A percentile compares a stretch with the other conserved stretches of the same genome.
Conservation (phyloP, 1,140 invertebrate species). For the Wasmannia auropunctata region DNA sequence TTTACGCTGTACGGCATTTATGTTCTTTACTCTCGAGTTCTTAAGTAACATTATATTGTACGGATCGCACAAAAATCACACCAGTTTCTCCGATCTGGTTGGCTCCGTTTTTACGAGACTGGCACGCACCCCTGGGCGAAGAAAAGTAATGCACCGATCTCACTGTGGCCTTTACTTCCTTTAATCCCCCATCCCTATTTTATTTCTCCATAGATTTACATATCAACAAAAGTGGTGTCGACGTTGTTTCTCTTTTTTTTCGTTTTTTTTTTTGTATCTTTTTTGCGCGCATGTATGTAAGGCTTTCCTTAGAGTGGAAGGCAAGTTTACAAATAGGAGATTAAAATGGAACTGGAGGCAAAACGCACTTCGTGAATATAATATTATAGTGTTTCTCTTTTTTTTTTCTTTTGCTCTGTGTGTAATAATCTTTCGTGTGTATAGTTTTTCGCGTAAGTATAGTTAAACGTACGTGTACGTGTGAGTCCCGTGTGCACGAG, state of each 20-base stretch:
- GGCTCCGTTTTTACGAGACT: slow-evolving; percentile 67
- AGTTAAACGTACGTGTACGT: slow-evolving; percentile 42
- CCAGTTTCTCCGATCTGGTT: slow-evolving; percentile 73
- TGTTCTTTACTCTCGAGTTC: slow-evolving; percentile 76
- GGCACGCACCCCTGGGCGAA: slow-evolving; percentile 71
- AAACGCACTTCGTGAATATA: slow-evolving; percentile 71
- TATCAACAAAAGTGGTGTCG: slow-evolving; percentile 82
- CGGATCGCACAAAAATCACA: slow-evolving; percentile 74
- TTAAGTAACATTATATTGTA: slow-evolving; percentile 81
- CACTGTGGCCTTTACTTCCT: slow-evolving; percentile 65
- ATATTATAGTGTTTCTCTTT: slow-evolving; percentile 56
- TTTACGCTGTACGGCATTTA: slow-evolving; percentile 79
- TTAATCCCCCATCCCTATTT: slow-evolving; percentile 71
- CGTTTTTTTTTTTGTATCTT: slow-evolving; percentile 46
- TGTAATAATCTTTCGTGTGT: slow-evolving; percentile 51
- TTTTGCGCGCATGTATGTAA: slow-evolving; percentile 75
- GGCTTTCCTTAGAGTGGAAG: slow-evolving; percentile 71
- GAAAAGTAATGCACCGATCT: slow-evolving; percentile 74
- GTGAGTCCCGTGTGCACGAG: slow-evolving; percentile 37
- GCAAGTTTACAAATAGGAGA: slow-evolving; percentile 73
- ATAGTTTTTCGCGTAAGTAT: slow-evolving; percentile 48
- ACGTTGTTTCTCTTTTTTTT: slow-evolving; percentile 69
- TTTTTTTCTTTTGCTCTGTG: slow-evolving; percentile 44
- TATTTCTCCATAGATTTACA: slow-evolving; percentile 66
- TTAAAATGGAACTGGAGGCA: slow-evolving; percentile 71